Conservation (phyloP, 1,140 invertebrate species). For the Anoplolepis gracilipes region DNA sequence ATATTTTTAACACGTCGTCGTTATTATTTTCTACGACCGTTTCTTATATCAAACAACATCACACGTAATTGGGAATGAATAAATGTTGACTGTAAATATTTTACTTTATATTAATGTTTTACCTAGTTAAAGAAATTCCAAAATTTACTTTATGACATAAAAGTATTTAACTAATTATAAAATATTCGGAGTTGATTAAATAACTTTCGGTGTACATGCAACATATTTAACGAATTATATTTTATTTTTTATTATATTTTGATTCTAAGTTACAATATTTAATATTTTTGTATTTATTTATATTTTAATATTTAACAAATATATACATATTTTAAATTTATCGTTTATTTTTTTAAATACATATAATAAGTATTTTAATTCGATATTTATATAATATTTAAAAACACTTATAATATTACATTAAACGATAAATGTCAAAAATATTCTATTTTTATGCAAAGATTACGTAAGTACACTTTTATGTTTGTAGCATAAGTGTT, state of each 20-base stretch:
- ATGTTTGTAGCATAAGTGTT: not conserved
- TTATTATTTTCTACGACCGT: not conserved
- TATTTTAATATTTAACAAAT: not conserved
- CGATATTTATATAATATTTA: slow-evolving; percentile 6
- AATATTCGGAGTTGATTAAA: too few relatives aligned
- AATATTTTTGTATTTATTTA: not conserved
- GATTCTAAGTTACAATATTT: not conserved
- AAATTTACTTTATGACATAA: not conserved
- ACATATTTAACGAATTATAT: not conserved
- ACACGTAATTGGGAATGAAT: not conserved
- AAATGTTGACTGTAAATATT: slow-evolving; percentile 3
- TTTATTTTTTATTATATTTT: not conserved
- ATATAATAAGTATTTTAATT: not conserved
- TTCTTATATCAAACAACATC: not conserved
- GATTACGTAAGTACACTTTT: not conserved
- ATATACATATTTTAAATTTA: not conserved
- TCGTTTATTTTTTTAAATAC: not conserved
- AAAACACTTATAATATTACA: not conserved
- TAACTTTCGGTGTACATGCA: not conserved
- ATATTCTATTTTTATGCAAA: not conserved
- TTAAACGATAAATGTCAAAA: not conserved
- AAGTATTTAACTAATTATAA: not conserved
- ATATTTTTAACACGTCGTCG: slow-evolving; percentile 13
- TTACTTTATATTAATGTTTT: not conserved
- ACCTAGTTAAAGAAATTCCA: not conserved